phyloP scores from a whole-genome alignment of 2,797 vertebrate genomes.

The Erethizon dorsatum region DNA sequence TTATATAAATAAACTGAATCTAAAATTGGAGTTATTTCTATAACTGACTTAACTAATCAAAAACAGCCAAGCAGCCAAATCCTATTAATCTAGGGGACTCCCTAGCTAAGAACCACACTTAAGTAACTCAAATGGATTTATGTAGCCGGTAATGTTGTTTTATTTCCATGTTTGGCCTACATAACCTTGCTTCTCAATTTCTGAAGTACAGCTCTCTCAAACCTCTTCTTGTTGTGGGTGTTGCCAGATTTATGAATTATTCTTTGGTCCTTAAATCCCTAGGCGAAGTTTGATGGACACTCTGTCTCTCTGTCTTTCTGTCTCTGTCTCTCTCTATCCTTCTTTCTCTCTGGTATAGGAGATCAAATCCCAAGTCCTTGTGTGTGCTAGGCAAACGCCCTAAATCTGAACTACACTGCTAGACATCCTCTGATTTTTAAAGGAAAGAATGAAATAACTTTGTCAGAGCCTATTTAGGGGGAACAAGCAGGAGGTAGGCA shows the following conservation, averaged over 20 bases:
- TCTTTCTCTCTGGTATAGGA: background rate
- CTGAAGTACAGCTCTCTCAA: background rate
- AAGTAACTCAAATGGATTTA: too few species aligned
- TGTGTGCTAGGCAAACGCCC: background rate
- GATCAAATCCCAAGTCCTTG: background rate
- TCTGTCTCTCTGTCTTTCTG: background rate
- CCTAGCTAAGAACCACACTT: background rate
- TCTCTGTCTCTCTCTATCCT: background rate
- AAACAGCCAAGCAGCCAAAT: background rate
- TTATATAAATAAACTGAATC: background rate
- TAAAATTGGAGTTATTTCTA: background rate
- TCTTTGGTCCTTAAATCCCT: background rate
- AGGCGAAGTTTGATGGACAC: background rate
- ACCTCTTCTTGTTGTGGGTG: background rate
- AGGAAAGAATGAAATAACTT: background rate
- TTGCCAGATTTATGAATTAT: background rate
- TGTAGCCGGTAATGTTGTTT: background rate
- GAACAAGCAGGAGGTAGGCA: background rate
- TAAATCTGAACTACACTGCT: background rate
- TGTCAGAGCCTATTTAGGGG: background rate
- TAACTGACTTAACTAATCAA: background rate
- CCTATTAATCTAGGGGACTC: background rate
- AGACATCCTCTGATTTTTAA: background rate
- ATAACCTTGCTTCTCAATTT: background rate
- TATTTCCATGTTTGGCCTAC: background rate